Percentiles rank a stretch among this genome's conserved stretches.
These are phyloP conservation scores for Pteronotus mesoamericanus DNA, from an alignment of 2,797 vertebrate genomes.

Conservation along the genomic window DNA sequence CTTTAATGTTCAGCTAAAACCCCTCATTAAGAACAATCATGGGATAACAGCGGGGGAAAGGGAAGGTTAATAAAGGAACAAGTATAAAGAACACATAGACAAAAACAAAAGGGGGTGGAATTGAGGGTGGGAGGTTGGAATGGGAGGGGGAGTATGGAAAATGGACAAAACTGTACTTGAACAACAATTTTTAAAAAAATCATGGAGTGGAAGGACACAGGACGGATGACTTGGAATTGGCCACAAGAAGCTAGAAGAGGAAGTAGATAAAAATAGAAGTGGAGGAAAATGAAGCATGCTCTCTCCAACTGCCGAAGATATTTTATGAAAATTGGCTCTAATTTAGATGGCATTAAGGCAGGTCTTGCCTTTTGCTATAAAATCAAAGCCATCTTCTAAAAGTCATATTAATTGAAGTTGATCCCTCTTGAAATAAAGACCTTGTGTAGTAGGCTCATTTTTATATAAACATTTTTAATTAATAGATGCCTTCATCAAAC, in stretches of 20 bases:
- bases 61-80: no score
- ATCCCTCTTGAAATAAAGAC: conserved; percentile 65
- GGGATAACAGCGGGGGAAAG: no score
- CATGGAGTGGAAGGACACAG: not conserved
- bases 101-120: no score
- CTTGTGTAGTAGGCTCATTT: conserved; percentile 63
- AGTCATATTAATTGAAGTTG: conserved; percentile 66
- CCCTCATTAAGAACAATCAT: conserved; percentile 1
- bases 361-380: not conserved
- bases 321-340: conserved; percentile 56
- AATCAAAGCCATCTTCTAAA: conserved; percentile 59
- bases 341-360: conserved; percentile 56
- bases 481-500: conserved; percentile 78
- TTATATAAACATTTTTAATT: conserved; percentile 83
- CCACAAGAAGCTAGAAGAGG: not conserved
- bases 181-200: no score
- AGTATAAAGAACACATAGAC: no score
- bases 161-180: no score
- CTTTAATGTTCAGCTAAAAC: not conserved
- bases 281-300: not conserved
- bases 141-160: no score
- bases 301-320: conserved; percentile 16
- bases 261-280: not conserved
- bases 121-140: no score
- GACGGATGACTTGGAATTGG: not conserved